Evolutionary conservation across 1,140 invertebrate species (phyloP).

Genomic region (Rhopalosiphum maidis): DNA sequence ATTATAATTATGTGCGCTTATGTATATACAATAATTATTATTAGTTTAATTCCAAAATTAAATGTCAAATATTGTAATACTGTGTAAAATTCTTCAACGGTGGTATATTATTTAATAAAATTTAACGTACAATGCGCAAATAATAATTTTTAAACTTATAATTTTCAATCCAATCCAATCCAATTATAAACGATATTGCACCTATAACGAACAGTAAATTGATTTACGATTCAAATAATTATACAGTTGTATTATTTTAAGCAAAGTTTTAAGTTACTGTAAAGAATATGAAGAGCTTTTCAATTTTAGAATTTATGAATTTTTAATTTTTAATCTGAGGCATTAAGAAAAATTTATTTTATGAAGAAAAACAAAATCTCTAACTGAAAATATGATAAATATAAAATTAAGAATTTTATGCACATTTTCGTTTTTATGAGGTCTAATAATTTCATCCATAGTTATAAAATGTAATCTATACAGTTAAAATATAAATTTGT

Average conservation of each 20-base stretch:
- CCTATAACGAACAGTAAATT: not conserved
- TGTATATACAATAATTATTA: not conserved
- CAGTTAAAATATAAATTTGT: not conserved
- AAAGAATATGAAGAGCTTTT: not conserved
- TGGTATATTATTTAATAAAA: not conserved
- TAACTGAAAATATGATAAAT: not conserved
- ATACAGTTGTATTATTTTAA: not conserved
- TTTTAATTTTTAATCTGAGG: not conserved
- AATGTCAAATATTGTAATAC: not conserved
- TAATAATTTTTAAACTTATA: not conserved
- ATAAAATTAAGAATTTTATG: not conserved
- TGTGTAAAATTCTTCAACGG: not conserved
- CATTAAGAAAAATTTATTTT: not conserved
- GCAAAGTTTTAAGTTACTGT: not conserved
- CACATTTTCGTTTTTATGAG: not conserved
- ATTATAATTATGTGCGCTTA: no score
- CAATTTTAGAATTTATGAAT: not conserved
- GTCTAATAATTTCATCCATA: not conserved
- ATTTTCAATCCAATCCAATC: not conserved
- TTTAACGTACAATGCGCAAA: not conserved
- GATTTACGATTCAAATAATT: not conserved
- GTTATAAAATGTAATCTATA: not conserved
- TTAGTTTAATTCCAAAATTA: not conserved
- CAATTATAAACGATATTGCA: not conserved
- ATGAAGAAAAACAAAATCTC: not conserved